Percentiles rank a stretch among this genome's conserved stretches.
Evolutionary conservation across 2,888 invertebrate genomes (phyloP).

Genomic region (Pseudococcus viburni): DNA sequence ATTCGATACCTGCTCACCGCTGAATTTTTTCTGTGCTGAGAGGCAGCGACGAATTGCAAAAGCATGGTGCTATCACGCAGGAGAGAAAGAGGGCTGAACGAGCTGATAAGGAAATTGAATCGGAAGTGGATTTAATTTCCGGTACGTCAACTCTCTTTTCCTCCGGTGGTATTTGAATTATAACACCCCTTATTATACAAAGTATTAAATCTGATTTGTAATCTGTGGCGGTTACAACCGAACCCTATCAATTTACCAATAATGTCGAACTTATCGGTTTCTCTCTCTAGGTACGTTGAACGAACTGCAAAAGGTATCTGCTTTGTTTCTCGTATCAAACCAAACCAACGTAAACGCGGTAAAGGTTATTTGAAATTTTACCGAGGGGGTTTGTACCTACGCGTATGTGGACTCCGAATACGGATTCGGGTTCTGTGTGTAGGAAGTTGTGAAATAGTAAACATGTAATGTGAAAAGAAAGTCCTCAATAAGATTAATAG

Average conservation of each 20-base stretch:
- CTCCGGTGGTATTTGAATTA: conserved; percentile 7
- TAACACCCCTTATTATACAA: conserved; percentile 59
- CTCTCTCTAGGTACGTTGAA: background rate
- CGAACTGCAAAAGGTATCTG: background rate
- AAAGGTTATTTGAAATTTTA: conserved; percentile 26
- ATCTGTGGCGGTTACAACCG: conserved; percentile 29
- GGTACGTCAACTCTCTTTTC: conserved; percentile 25
- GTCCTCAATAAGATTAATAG: conserved; percentile 63
- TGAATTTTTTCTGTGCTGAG: background rate
- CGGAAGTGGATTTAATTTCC: conserved; percentile 64
- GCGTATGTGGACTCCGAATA: background rate
- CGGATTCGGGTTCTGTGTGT: background rate
- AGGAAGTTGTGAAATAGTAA: conserved; percentile 27
- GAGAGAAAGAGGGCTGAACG: background rate
- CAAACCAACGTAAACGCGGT: background rate
- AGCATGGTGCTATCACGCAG: background rate
- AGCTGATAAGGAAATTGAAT: conserved; percentile 60
- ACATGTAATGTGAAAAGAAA: conserved; percentile 56
- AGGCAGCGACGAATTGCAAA: background rate
- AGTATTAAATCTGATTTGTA: conserved; percentile 65
- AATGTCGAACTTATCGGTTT: conserved; percentile 17
- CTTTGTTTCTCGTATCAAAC: background rate
- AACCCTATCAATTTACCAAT: conserved; percentile 59
- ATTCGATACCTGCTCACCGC: conserved; percentile 1
- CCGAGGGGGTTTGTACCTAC: background rate